Base-by-base conservation (phyloP, 2,888 invertebrate genomes). In the Clunio marinus region DNA sequence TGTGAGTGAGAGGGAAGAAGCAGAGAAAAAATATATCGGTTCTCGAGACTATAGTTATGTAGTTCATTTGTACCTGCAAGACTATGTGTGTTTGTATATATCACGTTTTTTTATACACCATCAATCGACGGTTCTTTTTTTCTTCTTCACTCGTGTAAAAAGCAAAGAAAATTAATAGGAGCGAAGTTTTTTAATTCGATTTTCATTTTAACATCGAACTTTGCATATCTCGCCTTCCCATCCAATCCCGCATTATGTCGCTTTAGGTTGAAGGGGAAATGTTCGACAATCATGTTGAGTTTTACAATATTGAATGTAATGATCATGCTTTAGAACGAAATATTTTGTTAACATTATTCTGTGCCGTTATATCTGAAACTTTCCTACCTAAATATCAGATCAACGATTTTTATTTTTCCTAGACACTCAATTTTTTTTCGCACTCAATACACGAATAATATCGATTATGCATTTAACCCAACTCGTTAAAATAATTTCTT, bases 1-100 rank as follows among this genome's bases (percentile, higher is more conserved):
- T 27, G 57, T 27, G 27, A 57, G 25, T 57, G 27, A 57, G 27
- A 5, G 20, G 22, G 27, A 57, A 17, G 17, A 25, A 57, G 5
- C 25, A 2, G 57, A 57, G n/a, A 57, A 25, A 27, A 24, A 27
- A 24, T 13, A 57, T 22, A 57, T 27, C 57, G 35, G 59, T 35
- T 58, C 58, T 58, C 58, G 58, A 58, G 58, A 58, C 58, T 58
- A 58, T 58, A 58, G 58, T 28, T 59, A 59, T 59, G 35, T 35
- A 35, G 59, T 35, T 57, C 32, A 35, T 59, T 59, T 59, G 59
- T 59, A 59, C 59, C 59, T 59, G 59, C 59, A 59, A 32, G 35
- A 24, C 15, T 35, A 35, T 27, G n/a, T 27, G 8, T 27, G 58
- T 58, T 27, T 58, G 17, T 58, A 58, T 17, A 58, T 25, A 27